Conservation (phyloP, 92 coral and sea anemone genomes). For the Siderastrea siderea region DNA sequence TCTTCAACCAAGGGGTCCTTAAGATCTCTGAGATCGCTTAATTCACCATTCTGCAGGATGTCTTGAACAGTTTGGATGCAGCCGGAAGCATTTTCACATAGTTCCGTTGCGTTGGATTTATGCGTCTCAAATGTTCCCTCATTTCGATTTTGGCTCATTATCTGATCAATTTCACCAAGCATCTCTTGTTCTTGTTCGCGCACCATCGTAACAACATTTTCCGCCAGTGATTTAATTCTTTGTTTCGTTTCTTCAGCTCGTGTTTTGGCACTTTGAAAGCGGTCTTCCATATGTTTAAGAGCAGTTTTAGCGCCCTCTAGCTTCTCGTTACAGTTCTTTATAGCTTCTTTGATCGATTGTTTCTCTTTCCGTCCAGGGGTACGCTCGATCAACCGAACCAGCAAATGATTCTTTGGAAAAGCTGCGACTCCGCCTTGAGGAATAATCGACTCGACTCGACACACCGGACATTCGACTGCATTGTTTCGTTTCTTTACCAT, state of each 20-base stretch:
- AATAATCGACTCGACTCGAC: conserved; percentile 53
- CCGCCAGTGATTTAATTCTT: conserved; percentile 20
- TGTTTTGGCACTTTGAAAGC: conserved; percentile 25
- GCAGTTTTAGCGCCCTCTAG: conserved; percentile 31
- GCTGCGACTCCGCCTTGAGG: conserved; percentile 52
- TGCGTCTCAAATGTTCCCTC: conserved; percentile 26
- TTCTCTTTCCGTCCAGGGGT: conserved; percentile 70
- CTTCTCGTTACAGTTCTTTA: conserved; percentile 44
- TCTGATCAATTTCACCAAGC: conserved; percentile 37
- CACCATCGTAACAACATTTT: conserved; percentile 27
- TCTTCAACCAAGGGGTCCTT: conserved; percentile 45
- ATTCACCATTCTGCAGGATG: conserved; percentile 30
- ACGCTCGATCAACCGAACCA: conserved; percentile 61
- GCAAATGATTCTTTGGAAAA: conserved; percentile 61
- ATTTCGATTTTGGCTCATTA: conserved; percentile 21
- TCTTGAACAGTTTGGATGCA: conserved; percentile 39
- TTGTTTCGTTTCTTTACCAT: conserved; percentile 17
- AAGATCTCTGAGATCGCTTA: conserved; percentile 43
- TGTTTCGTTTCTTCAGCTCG: conserved; percentile 28
- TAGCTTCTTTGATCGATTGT: conserved; percentile 27
- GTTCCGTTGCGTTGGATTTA: conserved; percentile 3
- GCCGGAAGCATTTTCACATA: conserved; percentile 42
- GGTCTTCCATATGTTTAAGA: conserved; percentile 39
- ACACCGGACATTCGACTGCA: conserved; percentile 51
- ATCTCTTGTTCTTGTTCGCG: conserved; percentile 38